These are phyloP conservation scores for Conus betulinus DNA, from an alignment of 1,140 invertebrate species.

Conservation along the genomic window DNA sequence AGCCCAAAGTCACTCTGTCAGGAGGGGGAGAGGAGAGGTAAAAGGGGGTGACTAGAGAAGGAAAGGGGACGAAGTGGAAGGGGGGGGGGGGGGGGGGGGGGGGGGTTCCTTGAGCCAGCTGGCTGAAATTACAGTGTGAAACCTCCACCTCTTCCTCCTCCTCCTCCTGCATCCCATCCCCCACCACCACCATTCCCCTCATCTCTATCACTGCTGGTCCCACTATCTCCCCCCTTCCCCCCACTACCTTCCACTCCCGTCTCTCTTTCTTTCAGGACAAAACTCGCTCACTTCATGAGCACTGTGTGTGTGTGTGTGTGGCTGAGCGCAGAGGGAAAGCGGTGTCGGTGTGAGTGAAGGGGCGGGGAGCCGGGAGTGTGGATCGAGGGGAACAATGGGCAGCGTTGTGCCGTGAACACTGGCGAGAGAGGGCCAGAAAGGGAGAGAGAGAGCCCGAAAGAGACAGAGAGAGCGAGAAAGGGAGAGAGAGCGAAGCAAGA, in stretches of 20 bases:
- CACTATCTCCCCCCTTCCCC: neutral
- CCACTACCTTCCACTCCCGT: neutral
- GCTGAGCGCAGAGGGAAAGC: neutral
- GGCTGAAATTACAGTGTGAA: slow-evolving; percentile 29
- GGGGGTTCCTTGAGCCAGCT: slow-evolving; percentile 10
- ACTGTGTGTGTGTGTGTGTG: neutral
- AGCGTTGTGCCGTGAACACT: neutral
- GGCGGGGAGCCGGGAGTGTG: neutral
- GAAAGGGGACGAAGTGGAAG: neutral
- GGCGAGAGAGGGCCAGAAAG: neutral
- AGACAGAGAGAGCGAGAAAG: neutral
- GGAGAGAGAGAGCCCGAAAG: neutral
- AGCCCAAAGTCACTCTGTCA: neutral
- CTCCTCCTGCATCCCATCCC: neutral
- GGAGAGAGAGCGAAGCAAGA: neutral
- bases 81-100: neutral
- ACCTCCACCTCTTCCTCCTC: neutral
- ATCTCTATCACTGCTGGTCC: neutral
- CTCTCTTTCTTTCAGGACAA: neutral
- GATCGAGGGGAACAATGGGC: neutral
- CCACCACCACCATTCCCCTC: neutral
- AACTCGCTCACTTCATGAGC: neutral
- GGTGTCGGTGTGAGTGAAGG: neutral
- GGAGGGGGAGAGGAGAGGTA: neutral
- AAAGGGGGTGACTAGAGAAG: neutral